Evolutionary conservation across 2,797 vertebrate species (phyloP), one percentile per base, ranked within the genome.

Genomic region (Myotis vivesi): DNA sequence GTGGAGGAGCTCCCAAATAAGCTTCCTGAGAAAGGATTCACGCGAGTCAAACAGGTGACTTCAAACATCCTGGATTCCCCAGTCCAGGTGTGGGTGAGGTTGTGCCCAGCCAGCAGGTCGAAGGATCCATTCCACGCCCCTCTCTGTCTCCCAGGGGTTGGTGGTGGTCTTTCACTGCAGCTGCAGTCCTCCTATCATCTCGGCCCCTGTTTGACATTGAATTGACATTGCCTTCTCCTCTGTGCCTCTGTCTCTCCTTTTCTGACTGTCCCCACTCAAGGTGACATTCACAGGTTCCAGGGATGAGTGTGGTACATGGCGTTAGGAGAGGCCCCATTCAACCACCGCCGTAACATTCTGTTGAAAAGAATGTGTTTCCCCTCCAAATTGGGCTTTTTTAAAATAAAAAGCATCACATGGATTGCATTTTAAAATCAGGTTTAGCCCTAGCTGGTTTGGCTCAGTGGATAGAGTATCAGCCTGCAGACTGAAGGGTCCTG

Each of bases 41-140:
- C 23, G 9, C 8, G 51, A 16, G 7, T 57, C 62, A 81, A 68
- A 38, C 3, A 75, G 2, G 3, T 6, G 19, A 30, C 13, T 33
- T 46, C n/a, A 36, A 68, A 22, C 4, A 51, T 23, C 9, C 12
- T 49, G 46, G 46, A 64, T 19, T 55, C 22, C 23, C n/a, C 28
- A 83, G 10, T 10, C 7, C n/a, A 64, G 8, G 17, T 23, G 19
- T 9, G 64, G n/a, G 10, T 9, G 53, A 20, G 46, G 4, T 8
- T 19, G 9, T 23, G 6, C 8, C 33, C 30, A 2, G 51, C 19
- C 17, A 17, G 20, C 44, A 4, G 4, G 4, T 55, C 3, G 5
- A 10, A 49, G 22, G 59, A 33, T 68, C 8, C 55, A 0, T 17
- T 16, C 3, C 2, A 19, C 7, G 0, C 12, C 1, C 64, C 1